Evolutionary conservation across 2,797 vertebrate genomes (phyloP), one percentile per base, ranked within the genome.

Genomic region (Catamblyrhynchus diadema): DNA sequence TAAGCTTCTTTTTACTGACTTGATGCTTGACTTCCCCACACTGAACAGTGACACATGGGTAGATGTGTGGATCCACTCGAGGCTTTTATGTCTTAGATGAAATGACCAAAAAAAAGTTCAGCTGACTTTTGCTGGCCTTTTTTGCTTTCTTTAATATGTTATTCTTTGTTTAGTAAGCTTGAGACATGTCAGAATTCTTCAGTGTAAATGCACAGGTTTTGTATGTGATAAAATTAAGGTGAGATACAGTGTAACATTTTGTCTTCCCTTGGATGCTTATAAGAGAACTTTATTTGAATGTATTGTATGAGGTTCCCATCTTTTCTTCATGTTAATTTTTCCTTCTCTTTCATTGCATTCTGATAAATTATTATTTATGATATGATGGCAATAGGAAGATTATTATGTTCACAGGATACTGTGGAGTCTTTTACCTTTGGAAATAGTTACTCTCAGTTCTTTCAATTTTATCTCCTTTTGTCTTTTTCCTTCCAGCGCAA

Each of bases 401-500:
- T 20, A 27, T 48, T 54, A 7, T 35, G 9, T 45, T 86, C 13
- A 42, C 59, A 64, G 35, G 44, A 44, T 79, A 71, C 28, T 3
- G 0, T 54, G 50, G 27, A 75, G 14, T 20, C 62, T 87, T 81
- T 56, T 33, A 22, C 25, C 25, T 92, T 87, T 57, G 25, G 45
- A 62, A 75, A 47, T 16, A 45, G 39, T 35, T 78, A 8, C 8
- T 72, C 14, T 30, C 39, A 39, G 10, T 2, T 32, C 83, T 74
- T 93, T 84, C 23, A 64, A 67, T 66, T 81, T 56, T 2, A 42
- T 66, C 24, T 62, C 27, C 11, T 12, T 42, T 74, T 65, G 20
- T 6, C 33, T 70, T 12, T 79, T 27, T 39, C 8, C 61, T 83
- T 96, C 35, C 92, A 99, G 99, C 98, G 99, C 51, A 99, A 98